Conservation (phyloP, 2,797 vertebrate species). For the Pangasius djambal region DNA sequence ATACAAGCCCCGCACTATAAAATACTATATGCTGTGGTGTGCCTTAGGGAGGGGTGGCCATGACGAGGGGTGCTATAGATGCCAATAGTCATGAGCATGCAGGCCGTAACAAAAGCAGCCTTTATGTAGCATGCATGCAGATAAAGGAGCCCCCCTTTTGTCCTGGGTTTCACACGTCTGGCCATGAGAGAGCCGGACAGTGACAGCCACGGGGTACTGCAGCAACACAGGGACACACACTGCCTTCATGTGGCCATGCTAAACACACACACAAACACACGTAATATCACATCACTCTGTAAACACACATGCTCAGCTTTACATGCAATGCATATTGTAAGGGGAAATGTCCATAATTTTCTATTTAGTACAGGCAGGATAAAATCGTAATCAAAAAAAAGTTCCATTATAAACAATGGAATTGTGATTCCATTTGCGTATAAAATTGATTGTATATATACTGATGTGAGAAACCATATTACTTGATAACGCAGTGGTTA, state of each 20-base stretch:
- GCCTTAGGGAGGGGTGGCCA: conserved; percentile 49
- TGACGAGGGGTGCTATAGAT: conserved; percentile 69
- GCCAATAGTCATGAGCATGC: conserved; percentile 79
- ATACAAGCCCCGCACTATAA: conserved; percentile 6
- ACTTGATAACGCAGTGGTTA: not conserved
- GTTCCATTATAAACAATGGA: not conserved
- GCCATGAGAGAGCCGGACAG: conserved; percentile 71
- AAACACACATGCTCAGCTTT: not conserved
- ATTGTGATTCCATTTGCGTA: not conserved
- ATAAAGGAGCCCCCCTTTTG: conserved; percentile 81
- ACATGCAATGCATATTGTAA: not conserved
- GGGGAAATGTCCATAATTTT: not conserved
- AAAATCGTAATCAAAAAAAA: not conserved
- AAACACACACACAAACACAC: conserved; percentile 39
- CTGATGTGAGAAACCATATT: not conserved
- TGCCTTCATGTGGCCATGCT: conserved; percentile 49
- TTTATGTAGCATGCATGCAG: conserved; percentile 81
- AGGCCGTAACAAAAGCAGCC: conserved; percentile 82
- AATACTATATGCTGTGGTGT: conserved; percentile 58
- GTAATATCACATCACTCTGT: not conserved
- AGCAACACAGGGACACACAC: conserved; percentile 40
- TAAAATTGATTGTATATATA: not conserved
- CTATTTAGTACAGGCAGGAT: not conserved
- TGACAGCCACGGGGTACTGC: conserved; percentile 62
- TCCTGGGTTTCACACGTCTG: conserved; percentile 77